A percentile compares a stretch with the other conserved stretches of the same genome.
Evolutionary conservation across 2,797 vertebrate genomes (phyloP).

Genomic region (Toxotes lorentzi): DNA sequence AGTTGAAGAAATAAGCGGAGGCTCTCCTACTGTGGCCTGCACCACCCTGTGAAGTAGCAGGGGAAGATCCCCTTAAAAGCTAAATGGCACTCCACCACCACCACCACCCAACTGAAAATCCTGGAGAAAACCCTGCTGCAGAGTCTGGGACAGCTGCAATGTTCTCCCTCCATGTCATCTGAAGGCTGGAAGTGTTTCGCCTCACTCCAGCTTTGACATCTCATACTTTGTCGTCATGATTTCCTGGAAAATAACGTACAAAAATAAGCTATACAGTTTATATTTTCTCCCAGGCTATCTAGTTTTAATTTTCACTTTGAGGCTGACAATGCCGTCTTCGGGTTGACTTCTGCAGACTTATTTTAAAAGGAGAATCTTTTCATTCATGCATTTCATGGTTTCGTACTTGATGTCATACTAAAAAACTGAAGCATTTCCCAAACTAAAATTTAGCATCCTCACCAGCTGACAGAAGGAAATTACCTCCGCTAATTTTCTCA

Average conservation of each 20-base stretch:
- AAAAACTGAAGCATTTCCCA: neutral
- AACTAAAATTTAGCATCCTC: neutral
- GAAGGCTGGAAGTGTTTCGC: constrained; percentile 7
- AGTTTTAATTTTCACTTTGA: neutral
- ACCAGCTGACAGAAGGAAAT: neutral
- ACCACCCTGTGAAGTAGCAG: constrained; percentile 26
- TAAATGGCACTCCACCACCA: constrained; percentile 47
- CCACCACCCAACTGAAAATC: constrained; percentile 34
- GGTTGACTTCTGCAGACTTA: neutral
- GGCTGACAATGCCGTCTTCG: no score
- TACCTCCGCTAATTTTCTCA: neutral
- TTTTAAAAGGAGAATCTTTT: neutral
- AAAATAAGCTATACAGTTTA: neutral
- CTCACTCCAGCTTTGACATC: constrained; percentile 93
- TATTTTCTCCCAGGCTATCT: neutral
- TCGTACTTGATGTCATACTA: neutral
- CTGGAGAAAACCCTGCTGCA: constrained; percentile 38
- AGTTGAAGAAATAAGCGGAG: constrained; percentile 45
- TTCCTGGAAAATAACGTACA: constrained; percentile 81
- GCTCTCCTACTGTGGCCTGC: constrained; percentile 19
- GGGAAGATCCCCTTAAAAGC: constrained; percentile 40
- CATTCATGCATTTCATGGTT: neutral
- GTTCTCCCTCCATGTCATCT: constrained; percentile 28
- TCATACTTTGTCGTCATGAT: constrained; percentile 93
- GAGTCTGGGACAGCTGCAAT: constrained; percentile 38